phyloP scores from a whole-genome alignment of 23 tunicate species.

The Halocynthia roretzi region DNA sequence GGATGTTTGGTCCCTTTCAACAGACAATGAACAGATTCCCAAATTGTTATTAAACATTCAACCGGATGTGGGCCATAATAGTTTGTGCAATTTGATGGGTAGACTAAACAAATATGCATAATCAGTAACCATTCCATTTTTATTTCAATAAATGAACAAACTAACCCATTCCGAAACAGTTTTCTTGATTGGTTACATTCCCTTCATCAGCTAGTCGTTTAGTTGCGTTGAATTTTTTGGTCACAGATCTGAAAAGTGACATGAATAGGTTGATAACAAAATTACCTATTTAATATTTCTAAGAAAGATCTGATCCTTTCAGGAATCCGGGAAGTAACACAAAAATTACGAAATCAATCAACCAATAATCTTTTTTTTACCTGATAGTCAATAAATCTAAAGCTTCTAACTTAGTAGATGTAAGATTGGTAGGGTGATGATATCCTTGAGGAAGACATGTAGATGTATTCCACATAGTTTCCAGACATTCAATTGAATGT shows the following conservation, averaged over 20 bases:
- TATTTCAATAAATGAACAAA: neutral
- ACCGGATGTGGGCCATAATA: constrained; percentile 25
- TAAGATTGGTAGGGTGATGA: constrained; percentile 6
- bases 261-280: too few species aligned
- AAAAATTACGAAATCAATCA: too few species aligned
- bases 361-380: neutral
- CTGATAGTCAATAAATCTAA: neutral
- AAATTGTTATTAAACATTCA: constrained; percentile 18
- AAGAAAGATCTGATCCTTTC: too few species aligned
- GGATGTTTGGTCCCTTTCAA: constrained; percentile 15
- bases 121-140: neutral
- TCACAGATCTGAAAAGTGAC: neutral
- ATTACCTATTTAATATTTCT: too few species aligned
- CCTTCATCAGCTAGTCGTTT: neutral
- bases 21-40: constrained; percentile 13
- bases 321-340: too few species aligned
- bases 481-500: constrained; percentile 13
- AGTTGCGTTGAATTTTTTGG: neutral
- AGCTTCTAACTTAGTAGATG: neutral
- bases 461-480: constrained; percentile 11
- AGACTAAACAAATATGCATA: neutral
- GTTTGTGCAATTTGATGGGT: constrained; percentile 9
- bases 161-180: constrained; percentile 23
- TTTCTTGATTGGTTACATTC: neutral
- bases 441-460: constrained; percentile 22